Base-by-base conservation (phyloP, 1,140 invertebrate species). In the Sycophaga agraensis region DNA sequence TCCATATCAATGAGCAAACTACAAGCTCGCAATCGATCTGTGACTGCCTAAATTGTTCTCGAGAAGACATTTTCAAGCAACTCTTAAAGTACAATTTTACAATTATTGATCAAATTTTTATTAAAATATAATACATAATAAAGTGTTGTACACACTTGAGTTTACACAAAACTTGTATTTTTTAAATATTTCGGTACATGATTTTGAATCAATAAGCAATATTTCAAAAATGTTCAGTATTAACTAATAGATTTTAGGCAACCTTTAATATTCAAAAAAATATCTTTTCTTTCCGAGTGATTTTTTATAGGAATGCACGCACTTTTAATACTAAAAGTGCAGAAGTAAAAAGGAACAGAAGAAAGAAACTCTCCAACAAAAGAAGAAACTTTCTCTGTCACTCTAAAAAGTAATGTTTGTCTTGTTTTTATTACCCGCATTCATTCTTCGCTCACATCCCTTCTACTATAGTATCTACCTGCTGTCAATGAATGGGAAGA, bases 1-100 rank as follows among this genome's bases (percentile, higher is more conserved):
- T 73, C 71, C 72, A 75, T 75, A 73, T 71, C 73, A 75, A 74
- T 70, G 70, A 73, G 63, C 63, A 61, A 66, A 55, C 53, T 66
- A 61, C 54, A 40, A 54, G 26, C 19, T 37, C 22, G 43, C 48
- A 35, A 58, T 55, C 59, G 45, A 59, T 39, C 26, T 39, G 31
- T 54, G 22, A 46, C 31, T 43, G 22, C 46, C 60, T n/a, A 68
- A 68, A 67, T 67, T 66, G 55, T 55, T 55, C 64, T 67, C 58
- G 56, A 48, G 35, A 28, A 53, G 43, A 54, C 26, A 60, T 63
- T 69, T 66, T 67, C 53, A 62, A 60, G 45, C 46, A 4, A n/a
- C n/a, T n/a, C 37, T 12, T n/a, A n/a, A 40, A 40, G 4, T 40
- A 14, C 26, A n/a, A 31, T 49, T 49, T 24, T 11, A 49, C n/a